A percentile compares a stretch with the other conserved stretches of the same genome.
Conservation (phyloP, 2,113 vertebrate species). For the Meles meles region DNA sequence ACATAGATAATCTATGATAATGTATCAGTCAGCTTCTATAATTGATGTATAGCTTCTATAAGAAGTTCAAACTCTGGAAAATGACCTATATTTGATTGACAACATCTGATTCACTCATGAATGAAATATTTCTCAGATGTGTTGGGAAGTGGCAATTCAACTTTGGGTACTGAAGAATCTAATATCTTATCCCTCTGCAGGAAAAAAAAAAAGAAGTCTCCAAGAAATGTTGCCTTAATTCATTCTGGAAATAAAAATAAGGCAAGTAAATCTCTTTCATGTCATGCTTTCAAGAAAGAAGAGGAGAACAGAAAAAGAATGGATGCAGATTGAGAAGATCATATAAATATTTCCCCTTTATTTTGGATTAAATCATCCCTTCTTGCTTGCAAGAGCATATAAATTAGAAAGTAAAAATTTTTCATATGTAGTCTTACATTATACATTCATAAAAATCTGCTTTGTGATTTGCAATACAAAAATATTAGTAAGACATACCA, state of each 20-base stretch:
- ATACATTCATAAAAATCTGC: background rate
- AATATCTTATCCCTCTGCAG: background rate
- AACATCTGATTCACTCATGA: background rate
- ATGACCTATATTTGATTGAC: background rate
- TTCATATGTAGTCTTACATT: background rate
- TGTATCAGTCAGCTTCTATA: conserved; percentile 21
- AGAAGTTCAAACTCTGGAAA: background rate
- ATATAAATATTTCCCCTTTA: background rate
- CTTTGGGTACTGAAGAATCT: background rate
- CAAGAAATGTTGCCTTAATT: background rate
- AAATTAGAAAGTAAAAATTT: background rate
- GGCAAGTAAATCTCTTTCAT: background rate
- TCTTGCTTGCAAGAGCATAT: background rate
- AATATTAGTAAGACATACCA: background rate
- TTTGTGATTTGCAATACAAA: background rate
- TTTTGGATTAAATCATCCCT: background rate
- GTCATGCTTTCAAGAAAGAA: background rate
- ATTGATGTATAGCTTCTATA: conserved; percentile 14
- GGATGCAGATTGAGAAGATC: background rate
- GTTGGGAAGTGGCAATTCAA: background rate
- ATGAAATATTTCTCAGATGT: background rate
- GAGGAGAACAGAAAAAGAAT: background rate
- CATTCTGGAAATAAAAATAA: conserved; percentile 2
- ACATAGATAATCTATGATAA: conserved; percentile 10
- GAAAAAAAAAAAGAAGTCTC: background rate